Conservation (phyloP, 1,140 invertebrate genomes). For the Pogonomyrmex californicus region DNA sequence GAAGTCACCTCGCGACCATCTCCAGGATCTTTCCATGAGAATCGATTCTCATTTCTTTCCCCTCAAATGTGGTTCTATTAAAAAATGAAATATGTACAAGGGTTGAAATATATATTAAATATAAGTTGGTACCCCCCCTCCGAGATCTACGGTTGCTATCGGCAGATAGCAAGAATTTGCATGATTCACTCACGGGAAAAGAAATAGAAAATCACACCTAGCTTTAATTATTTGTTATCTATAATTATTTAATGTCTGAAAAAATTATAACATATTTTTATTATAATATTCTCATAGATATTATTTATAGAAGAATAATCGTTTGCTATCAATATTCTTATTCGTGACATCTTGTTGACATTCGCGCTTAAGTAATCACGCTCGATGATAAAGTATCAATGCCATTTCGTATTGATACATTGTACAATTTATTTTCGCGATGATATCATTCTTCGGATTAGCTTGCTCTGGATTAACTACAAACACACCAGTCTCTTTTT, state of each 20-base stretch:
- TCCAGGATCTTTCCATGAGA: conserved; percentile 33
- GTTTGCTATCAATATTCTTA: background rate
- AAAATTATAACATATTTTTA: background rate
- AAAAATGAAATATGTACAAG: conserved; percentile 32
- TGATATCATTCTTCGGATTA: background rate
- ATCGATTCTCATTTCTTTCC: conserved; percentile 50
- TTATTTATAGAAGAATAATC: background rate
- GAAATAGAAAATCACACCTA: background rate
- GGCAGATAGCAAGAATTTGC: background rate
- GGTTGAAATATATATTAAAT: background rate
- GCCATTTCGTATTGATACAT: background rate
- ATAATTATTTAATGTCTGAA: background rate
- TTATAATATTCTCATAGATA: background rate
- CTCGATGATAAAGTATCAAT: background rate
- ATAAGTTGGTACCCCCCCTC: background rate
- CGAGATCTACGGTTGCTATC: background rate
- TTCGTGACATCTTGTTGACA: background rate
- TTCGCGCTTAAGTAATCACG: background rate
- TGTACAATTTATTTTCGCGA: conserved; percentile 13
- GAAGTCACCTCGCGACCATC: conserved; percentile 45
- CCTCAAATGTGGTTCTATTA: conserved; percentile 47
- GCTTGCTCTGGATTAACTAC: background rate
- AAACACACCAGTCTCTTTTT: background rate
- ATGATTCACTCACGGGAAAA: background rate
- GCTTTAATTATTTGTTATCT: background rate